Evolutionary conservation across 2,797 vertebrate genomes (phyloP), one percentile per base, ranked within the genome.

Genomic region (Synaphobranchus kaupii): DNA sequence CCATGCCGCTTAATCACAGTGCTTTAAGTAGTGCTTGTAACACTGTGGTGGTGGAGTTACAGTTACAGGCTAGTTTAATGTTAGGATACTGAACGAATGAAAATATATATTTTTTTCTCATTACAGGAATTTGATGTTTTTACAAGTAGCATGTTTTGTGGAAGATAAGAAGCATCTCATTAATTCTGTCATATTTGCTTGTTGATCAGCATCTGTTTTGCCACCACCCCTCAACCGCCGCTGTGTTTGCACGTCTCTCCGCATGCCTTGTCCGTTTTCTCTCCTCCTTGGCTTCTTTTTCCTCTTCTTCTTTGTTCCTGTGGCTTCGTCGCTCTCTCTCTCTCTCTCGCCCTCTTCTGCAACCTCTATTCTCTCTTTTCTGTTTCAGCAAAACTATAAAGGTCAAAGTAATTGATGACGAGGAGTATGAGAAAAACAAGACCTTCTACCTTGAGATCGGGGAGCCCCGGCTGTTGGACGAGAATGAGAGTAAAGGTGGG

Each of bases 341-440:
- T 13, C 0, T 31, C 58, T 60, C 89, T 63, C 88, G 86, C 88
- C 89, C 87, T 89, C 88, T 80, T 86, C 88, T 91, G 92, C 93
- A 92, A 94, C 92, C 94, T 93, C 95, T 95, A 96, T 95, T 93
- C 90, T 95, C 90, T 96, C 91, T 90, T 89, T 85, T 92, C 93
- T 97, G 92, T 97, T 97, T 96, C 97, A 99, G 98, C 97, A 99
- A 99, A 98, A 98, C 89, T 95, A 96, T 99, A 97, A 98, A 98
- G 95, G 97, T 99, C 97, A 98, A 95, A 97, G 93, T 99, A 96
- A 98, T 99, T 97, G 98, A 99, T 95, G 98, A 99, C 94, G 98
- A 99, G 96, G 98, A 99, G 93, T 99, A 99, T 95, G 98, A 99
- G 97, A 99, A 99, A 98, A 99, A 99, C 98, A 99, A 99, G 97